Base-by-base conservation (phyloP, 2,113 vertebrate genomes). In the Oenanthe melanoleuca region DNA sequence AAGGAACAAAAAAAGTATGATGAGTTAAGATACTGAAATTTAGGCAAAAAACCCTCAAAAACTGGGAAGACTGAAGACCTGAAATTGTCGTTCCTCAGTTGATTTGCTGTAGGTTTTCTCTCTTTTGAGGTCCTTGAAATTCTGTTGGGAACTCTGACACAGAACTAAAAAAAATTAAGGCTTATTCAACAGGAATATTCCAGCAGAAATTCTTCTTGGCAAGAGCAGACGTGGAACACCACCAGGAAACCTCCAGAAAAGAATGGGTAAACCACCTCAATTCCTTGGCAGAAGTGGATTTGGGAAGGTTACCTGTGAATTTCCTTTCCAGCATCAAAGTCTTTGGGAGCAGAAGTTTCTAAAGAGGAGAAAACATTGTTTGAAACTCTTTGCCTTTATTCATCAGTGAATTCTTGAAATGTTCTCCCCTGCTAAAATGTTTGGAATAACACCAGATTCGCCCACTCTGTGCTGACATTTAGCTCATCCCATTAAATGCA, bases 391-490 rank as follows among this genome's bases (percentile, higher is more conserved):
- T 5, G 44, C 75, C 24, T 95, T 73, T 88, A 71, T 93, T 96
- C 72, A 34, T 52, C 59, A 24, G 71, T 28, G 67, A 91, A 55
- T 82, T 94, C 61, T 70, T n/a, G 67, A 94, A 83, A 81, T 75
- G 67, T 80, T 85, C 70, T 89, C 57, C 50, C 87, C 85, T 73
- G 89, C 4, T 25, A 34, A 53, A 81, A 67, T 82, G 64, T 94
- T 94, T 96, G 95, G 95, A 96, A 92, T 63, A 86, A 77, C 66
- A 94, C 87, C 93, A 96, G 67, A 26, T 66, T 88, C 95, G 52
- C 95, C 94, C 88, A 96, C 94, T 93, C 88, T 80, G 81, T 93
- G 75, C 93, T 95, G 95, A 95, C 95, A 96, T 96, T 97, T 97
- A 91, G 23, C 74, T 96, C 92, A 80, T 95, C 92, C 79, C 71